Conservation (phyloP, 2,888 invertebrate species). For the Pheosia gnoma region DNA sequence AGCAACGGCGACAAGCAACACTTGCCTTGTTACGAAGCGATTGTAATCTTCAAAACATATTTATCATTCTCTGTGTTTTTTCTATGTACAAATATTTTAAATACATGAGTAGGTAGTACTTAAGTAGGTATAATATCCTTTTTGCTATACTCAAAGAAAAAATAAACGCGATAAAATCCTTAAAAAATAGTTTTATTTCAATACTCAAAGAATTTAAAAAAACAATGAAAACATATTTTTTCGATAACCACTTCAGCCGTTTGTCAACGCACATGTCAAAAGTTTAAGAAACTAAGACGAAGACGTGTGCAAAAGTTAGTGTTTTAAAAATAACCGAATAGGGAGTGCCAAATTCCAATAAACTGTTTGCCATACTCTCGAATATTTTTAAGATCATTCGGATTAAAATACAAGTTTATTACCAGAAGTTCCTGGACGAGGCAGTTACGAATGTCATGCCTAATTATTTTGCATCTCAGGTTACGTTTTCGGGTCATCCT, state of each 20-base stretch:
- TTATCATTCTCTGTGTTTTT: no score
- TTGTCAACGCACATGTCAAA: conserved; percentile 32
- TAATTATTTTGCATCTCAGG: neutral
- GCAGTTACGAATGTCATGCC: neutral
- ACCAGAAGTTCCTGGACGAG: neutral
- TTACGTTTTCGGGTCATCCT: neutral
- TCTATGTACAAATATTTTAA: no score
- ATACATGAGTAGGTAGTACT: no score
- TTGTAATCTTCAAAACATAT: no score
- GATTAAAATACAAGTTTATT: conserved; percentile 6
- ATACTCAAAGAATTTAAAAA: neutral
- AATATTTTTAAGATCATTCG: conserved; percentile 1
- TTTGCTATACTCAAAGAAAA: no score
- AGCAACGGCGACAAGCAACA: no score
- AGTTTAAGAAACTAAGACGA: conserved; percentile 22
- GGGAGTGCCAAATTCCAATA: conserved; percentile 19
- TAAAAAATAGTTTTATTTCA: no score
- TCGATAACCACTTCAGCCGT: neutral
- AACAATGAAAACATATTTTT: neutral
- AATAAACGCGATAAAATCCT: no score
- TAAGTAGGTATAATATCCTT: no score
- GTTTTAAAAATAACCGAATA: conserved; percentile 35
- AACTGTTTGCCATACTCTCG: conserved; percentile 22
- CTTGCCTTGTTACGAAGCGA: no score
- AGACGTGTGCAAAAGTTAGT: conserved; percentile 40